These are phyloP conservation scores for Emydoidea blandingii DNA, from an alignment of 2,797 vertebrate genomes.

Conservation along the genomic window DNA sequence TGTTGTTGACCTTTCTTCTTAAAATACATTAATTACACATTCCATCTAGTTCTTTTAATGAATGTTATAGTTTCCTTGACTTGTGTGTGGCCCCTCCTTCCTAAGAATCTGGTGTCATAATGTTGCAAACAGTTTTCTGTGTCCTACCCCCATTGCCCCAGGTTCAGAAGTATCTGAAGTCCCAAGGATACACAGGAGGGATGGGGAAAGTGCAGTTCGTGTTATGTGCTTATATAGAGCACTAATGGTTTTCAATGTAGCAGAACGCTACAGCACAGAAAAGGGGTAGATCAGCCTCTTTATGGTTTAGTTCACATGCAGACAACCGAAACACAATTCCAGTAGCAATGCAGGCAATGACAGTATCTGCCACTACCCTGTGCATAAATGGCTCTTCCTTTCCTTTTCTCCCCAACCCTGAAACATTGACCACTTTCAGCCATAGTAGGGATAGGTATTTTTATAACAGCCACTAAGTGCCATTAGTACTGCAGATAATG, in stretches of 20 bases:
- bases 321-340: neutral
- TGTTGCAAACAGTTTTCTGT: neutral
- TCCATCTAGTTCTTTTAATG: neutral
- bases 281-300: neutral
- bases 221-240: neutral
- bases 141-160: neutral
- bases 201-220: neutral
- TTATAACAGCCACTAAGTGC: neutral
- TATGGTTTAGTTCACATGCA: neutral
- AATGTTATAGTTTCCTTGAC: neutral
- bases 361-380: neutral
- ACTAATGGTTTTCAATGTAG: neutral
- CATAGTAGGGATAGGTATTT: neutral
- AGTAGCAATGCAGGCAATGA: neutral
- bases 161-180: neutral
- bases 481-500: neutral
- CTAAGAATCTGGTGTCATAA: neutral
- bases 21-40: neutral
- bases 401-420: neutral
- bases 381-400: neutral
- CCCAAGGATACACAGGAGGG: neutral
- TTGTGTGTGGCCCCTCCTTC: neutral
- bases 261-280: neutral
- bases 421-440: neutral
- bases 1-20: neutral